Base-by-base conservation (phyloP, 2,113 vertebrate species). In the Tympanuchus pallidicinctus region DNA sequence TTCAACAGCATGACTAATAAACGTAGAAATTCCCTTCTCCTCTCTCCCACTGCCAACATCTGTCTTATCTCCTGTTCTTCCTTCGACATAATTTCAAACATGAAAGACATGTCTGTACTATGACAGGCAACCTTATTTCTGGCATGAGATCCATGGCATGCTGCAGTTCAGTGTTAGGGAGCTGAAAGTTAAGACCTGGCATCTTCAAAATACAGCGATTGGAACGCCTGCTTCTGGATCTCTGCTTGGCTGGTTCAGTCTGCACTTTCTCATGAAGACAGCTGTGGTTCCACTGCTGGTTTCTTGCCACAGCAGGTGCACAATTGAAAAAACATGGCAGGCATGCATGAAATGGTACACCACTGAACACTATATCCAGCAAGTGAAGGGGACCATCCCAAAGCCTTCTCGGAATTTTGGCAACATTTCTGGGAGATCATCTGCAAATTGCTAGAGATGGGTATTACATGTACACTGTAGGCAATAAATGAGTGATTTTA, bases 331-430 rank as follows among this genome's bases (percentile, higher is more conserved):
- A 97, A 95, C 25, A 63, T 36, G 90, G 88, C 96, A 96, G 63
- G 36, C 66, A 90, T 96, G 94, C 95, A 66, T 57, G 67, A 92
- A 95, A 90, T 65, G 59, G 86, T 66, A 92, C 0, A 3, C 88
- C 87, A 50, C 63, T 95, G 89, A 88, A 89, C 76, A 91, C 73
- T 77, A 50, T 30, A 86, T 72, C 72, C 52, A 61, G 83, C 76
- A 91, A 84, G 79, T 38, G 59, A 71, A 54, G 87, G 70, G 70
- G 69, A 69, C 67, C 66, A 36, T 89, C 88, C 8, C 2, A n/a
- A 95, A 97, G 77, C 52, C 77, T 93, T 88, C 50, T 82, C 86
- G 93, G 95, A 97, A 97, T 95, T 94, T 82, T 97, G 95, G 90
- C 94, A 80, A 60, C 63, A 88, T 65, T 84, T 83, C 74, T 1